Base-by-base conservation (phyloP, 2,888 invertebrate genomes). In the Eurois occulta region DNA sequence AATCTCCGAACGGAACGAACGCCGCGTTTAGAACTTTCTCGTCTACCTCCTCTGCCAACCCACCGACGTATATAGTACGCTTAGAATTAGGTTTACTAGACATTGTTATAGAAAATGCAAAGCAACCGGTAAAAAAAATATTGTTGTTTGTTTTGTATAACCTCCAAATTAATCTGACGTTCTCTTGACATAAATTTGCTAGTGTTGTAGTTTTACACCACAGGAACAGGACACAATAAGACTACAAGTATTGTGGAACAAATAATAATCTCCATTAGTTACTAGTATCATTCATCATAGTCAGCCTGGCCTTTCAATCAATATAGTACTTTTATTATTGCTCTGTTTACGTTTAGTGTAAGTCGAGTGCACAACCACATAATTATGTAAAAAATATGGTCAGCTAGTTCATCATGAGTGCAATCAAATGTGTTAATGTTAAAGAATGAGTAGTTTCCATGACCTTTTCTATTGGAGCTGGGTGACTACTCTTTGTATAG, bases 1-100 rank as follows among this genome's bases (percentile, higher is more conserved):
- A 98, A 94, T 99, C 99, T 16, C 99, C 99, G 94, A 99, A 99
- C 2, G 99, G 99, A 88, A 99, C 99, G 92, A 99, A 99, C 0
- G 99, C 99, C 74, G 99, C 99, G 94, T 99, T 99, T 55, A 99
- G 96, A 41, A 99, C 98, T 96, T 99, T 99, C 91, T 99, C 99
- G 89, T 99, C 99, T 0, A 99, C 99, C 96, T 99, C 99, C 91
- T 99, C 99, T 0, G 99, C 98, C 87, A 99, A 95, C 10, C 99
- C 99, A 48, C 99, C 98, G 28, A 98, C 98, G 91, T 98, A 98
- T 87, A 98, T 97, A 3, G 98, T 98, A 83, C 98, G 97, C 92
- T 98, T 98, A 46, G 98, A 97, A 92, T 98, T 98, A 1, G 97
- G 96, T 91, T 97, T 97, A 84, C 96, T 96, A 21, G 95, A 92